Conservation (phyloP, 2,113 vertebrate genomes). For the Perccottus glenii region DNA sequence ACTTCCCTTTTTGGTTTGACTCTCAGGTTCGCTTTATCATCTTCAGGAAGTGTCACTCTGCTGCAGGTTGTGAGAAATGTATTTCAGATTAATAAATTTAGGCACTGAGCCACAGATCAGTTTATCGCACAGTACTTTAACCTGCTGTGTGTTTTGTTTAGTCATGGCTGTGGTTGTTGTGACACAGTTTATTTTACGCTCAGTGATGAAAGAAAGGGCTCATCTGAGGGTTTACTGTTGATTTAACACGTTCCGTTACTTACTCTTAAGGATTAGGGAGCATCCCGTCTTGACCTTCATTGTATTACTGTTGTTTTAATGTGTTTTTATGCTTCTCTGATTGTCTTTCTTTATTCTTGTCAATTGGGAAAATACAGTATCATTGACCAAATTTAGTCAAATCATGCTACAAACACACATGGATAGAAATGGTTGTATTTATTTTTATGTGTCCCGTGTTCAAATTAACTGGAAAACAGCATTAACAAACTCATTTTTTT, state of each 20-base stretch:
- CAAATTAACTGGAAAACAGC: too few species aligned
- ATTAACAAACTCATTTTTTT: too few species aligned
- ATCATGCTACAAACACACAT: too few species aligned
- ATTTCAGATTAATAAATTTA: neutral
- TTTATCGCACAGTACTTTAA: too few species aligned
- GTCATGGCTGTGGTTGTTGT: neutral
- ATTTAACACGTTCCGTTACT: slow-evolving; percentile 42
- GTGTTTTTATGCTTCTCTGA: too few species aligned
- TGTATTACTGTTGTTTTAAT: too few species aligned
- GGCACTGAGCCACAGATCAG: neutral
- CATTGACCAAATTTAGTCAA: too few species aligned
- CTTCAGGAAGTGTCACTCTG: slow-evolving; percentile 31
- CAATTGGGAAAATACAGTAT: too few species aligned
- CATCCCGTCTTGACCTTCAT: slow-evolving; percentile 63
- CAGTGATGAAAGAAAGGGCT: slow-evolving; percentile 21
- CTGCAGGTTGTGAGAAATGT: slow-evolving; percentile 7
- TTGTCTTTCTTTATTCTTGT: too few species aligned
- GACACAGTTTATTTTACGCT: slow-evolving; percentile 15
- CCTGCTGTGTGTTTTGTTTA: slow-evolving; percentile 1
- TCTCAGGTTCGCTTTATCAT: slow-evolving; percentile 11
- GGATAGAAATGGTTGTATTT: too few species aligned
- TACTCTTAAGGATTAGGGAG: slow-evolving; percentile 55
- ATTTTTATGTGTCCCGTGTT: too few species aligned
- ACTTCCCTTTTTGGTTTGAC: slow-evolving; percentile 41
- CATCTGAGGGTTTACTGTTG: slow-evolving; percentile 51